Evolutionary conservation across 2,797 vertebrate genomes (phyloP), one percentile per base, ranked within the genome.

Genomic region (Siniperca scherzeri): DNA sequence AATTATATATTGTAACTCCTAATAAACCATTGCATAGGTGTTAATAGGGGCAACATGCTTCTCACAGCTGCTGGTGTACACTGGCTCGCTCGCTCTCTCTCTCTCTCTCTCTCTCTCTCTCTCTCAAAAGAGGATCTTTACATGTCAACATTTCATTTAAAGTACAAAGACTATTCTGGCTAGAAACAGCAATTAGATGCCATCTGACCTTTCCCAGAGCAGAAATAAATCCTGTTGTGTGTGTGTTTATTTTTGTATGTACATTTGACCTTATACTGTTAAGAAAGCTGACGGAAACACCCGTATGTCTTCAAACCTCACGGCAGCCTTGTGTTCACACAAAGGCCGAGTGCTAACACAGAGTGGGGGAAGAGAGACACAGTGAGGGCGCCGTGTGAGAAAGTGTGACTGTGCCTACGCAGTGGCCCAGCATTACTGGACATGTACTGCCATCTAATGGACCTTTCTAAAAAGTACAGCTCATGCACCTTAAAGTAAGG

Each of bases 371-470:
- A 36, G 52, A 30, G 56, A 81, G 17, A 48, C 42, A 4, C 38
- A 72, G 46, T 2, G 64, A 74, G 60, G 50, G 7, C 44, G 21
- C 40, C 0, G 9, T 48, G 66, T 55, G 66, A 74, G 50, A 69
- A n/a, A 50, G 42, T 4, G 73, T 1, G 38, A 33, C 25, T 12
- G 25, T n/a, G 22, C 40, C 27, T 64, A 36, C 56, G 57, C 21
- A 2, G 16, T 22, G 19, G 33, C 48, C 62, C 10, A 72, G 46
- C 61, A 74, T 84, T 66, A n/a, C 14, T 62, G 65, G 12, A 53
- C 1, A 17, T 78, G 7, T 85, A 91, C 91, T 94, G 94, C 94
- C 90, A 93, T 82, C 94, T 93, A 89, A 66, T 93, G 95, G 91
- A 66, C 0, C 40, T 68, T 82, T 53, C 68, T 61, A 61, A 52